Base-by-base conservation (phyloP, 2,797 vertebrate genomes). In the Ctenosaura bakeri region DNA sequence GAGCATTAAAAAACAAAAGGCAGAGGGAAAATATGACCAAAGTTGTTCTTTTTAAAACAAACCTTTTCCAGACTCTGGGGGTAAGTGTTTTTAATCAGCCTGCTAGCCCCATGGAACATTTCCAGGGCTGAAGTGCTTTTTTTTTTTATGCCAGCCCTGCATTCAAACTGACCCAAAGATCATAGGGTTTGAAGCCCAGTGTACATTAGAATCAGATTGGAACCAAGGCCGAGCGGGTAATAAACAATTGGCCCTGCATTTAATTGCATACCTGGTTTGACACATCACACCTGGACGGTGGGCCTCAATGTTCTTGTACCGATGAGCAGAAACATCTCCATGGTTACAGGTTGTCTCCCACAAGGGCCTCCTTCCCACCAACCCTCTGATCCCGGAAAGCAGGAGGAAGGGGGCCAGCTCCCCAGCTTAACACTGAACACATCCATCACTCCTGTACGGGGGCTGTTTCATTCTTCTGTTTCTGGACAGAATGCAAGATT, bases 391-490 rank as follows among this genome's bases (percentile, higher is more conserved):
- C 87, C 83, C 29, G 10, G 71, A 35, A 8, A 13, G 38, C 24
- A 12, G 32, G 2, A 14, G 66, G 83, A 10, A 32, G 16, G 46
- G 29, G 18, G n/a, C 24, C 66, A 85, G 24, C 32, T 52, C 6
- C 2, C 32, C 2, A 8, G 59, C 0, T 5, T 24, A 29, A 3
- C 1, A 56, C 54, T 2, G 14, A n/a, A 14, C 18, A 12, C 35
- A 16, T 83, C 3, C 20, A 66, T 42, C 59, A 5, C 35, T 20
- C 24, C 29, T 10, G 26, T 80, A 35, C 22, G 8, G 20, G 42
- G 20, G 59, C 59, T 6, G 20, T 62, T 64, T 74, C 26, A 4
- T 54, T 56, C 10, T 35, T 38, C 64, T 8, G 35, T 29, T 29
- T 24, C 18, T n/a, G 52, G n/a, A 35, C 14, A 2, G 38, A 35